Evolutionary conservation across 2,888 invertebrate species (phyloP).

Genomic region (Cheilosia variabilis): DNA sequence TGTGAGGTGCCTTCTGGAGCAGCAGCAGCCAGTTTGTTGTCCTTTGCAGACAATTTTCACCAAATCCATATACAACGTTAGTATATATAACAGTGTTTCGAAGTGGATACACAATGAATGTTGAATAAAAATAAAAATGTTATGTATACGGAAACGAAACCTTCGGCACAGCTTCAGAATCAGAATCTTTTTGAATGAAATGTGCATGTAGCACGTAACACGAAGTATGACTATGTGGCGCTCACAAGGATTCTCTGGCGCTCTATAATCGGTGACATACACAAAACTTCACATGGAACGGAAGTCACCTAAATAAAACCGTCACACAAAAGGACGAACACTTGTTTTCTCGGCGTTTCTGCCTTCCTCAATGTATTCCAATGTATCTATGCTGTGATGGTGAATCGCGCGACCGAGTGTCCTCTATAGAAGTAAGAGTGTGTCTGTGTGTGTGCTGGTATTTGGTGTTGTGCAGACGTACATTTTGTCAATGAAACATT

Average conservation of each 20-base stretch:
- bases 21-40: slow-evolving; percentile 61
- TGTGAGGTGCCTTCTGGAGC: slow-evolving; percentile 58
- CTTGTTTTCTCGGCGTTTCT: slow-evolving; percentile 50
- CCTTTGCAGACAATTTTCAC: slow-evolving; percentile 74
- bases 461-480: slow-evolving; percentile 68
- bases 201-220: slow-evolving; percentile 67
- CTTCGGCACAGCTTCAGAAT: slow-evolving; percentile 66
- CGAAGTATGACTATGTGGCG: slow-evolving; percentile 56
- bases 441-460: slow-evolving; percentile 7
- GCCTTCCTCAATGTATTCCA: slow-evolving; percentile 68
- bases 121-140: slow-evolving; percentile 21
- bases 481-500: slow-evolving; percentile 75
- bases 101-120: slow-evolving; percentile 64
- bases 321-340: slow-evolving; percentile 43
- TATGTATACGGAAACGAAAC: slow-evolving; percentile 47
- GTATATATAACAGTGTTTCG: slow-evolving; percentile 50
- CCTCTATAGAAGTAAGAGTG: slow-evolving; percentile 7
- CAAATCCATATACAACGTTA: slow-evolving; percentile 54
- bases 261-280: slow-evolving; percentile 32
- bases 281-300: slow-evolving; percentile 53
- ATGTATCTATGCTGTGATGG: slow-evolving; percentile 21
- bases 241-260: slow-evolving; percentile 60
- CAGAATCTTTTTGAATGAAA: slow-evolving; percentile 71
- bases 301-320: slow-evolving; percentile 68
- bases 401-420: slow-evolving; percentile 22